Evolutionary conservation across 2,113 vertebrate species (phyloP).

Genomic region (Oreochromis aureus): DNA sequence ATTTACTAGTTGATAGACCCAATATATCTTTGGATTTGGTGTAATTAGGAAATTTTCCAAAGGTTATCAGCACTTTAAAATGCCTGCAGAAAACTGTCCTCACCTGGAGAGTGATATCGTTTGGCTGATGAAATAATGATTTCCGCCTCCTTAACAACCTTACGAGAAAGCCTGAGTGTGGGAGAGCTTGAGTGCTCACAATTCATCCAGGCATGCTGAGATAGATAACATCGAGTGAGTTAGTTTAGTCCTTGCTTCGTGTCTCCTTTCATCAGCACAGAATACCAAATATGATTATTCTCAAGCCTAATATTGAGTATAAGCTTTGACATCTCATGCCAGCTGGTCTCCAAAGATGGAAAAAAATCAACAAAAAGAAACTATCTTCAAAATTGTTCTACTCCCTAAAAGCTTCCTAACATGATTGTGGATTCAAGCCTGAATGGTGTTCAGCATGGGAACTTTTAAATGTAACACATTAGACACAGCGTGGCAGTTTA

Average conservation of each 20-base stretch:
- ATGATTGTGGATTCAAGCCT: constrained; percentile 15
- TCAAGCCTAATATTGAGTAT: neutral
- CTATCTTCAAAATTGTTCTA: neutral
- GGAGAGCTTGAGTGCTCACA: neutral
- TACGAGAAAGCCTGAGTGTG: neutral
- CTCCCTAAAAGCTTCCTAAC: constrained; percentile 34
- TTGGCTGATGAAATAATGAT: constrained; percentile 44
- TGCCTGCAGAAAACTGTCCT: neutral
- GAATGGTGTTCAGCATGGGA: neutral
- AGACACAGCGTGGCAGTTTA: constrained; percentile 17
- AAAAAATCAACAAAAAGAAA: neutral
- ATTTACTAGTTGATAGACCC: neutral
- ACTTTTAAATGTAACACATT: constrained; percentile 17
- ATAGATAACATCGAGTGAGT: neutral
- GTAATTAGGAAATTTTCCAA: constrained; percentile 9
- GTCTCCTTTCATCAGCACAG: neutral
- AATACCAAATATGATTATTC: neutral
- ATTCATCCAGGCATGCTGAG: neutral
- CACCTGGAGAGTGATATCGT: constrained; percentile 22
- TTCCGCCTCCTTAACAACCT: constrained; percentile 12
- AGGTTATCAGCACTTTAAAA: constrained; percentile 19
- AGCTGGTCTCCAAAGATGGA: neutral
- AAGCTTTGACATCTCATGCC: neutral
- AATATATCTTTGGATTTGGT: neutral
- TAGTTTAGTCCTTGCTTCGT: neutral